Evolutionary conservation across 92 coral and sea anemone species (phyloP), one percentile per base, ranked within the genome.

Genomic region (Porites evermanni): DNA sequence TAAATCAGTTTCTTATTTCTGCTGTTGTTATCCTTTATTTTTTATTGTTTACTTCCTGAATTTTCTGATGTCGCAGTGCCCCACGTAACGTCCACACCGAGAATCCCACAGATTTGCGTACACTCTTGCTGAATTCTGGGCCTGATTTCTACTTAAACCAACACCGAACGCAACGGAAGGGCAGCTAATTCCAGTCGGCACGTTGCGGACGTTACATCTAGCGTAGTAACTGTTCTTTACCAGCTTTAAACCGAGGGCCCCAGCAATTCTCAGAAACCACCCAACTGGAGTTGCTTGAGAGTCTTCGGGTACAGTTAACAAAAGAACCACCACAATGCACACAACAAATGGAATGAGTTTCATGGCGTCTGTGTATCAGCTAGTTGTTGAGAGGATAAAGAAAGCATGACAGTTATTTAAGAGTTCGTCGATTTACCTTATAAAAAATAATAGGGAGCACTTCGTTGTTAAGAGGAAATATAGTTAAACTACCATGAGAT

Each of bases 151-250:
- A 44, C 8, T 23, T 61, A 4, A 14, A 26, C 93, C 93, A 44
- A 70, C 53, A 2, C 93, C 93, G 52, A 6, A 85, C 11, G 80
- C 90, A 67, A 90, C 87, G 16, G 20, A 0, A 53, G 93, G 93
- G 50, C 93, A 90, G 23, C 0, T 72, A 50, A 90, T 72, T 6
- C 67, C 26, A 17, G 87, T 1, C 7, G 93, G 93, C 14, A 90
- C 86, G 70, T 51, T 0, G 58, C 82, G 90, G 9, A 87, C 80
- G 74, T 86, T 86, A 79, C 90, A 90, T 56, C 78, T 80, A 26
- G 88, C 88, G 71, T 88, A 88, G 14, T 64, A 75, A 58, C 83
- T 14, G 53, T 80, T 89, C 60, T 84, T 84, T 3, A 86, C 32
- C 5, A 90, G 89, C 47, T 66, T 74, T 23, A 56, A 8, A 69